Conservation (phyloP, 2,113 vertebrate species). For the Chionis minor region DNA sequence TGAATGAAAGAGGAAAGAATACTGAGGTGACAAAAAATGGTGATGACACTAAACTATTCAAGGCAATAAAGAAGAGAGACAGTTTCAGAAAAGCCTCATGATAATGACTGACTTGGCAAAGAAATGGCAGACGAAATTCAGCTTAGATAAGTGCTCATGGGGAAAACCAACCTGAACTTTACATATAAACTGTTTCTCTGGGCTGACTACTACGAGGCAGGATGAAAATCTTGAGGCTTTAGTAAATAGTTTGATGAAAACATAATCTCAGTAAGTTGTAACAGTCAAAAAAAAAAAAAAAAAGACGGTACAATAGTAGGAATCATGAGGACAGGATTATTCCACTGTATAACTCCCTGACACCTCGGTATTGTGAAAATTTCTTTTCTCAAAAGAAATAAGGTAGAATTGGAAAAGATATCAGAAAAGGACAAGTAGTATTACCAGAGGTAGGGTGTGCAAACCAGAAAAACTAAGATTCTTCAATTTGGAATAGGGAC, state of each 20-base stretch:
- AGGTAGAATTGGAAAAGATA: neutral
- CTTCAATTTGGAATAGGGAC: neutral
- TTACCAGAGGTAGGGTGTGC: neutral
- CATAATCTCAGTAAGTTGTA: neutral
- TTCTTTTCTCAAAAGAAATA: neutral
- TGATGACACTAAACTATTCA: neutral
- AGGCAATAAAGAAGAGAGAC: neutral
- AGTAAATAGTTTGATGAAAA: conserved; percentile 12
- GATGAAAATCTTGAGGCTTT: neutral
- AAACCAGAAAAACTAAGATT: neutral
- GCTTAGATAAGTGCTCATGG: neutral
- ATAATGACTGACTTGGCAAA: conserved; percentile 2
- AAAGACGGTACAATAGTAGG: neutral
- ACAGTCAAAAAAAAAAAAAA: neutral
- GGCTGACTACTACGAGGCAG: neutral
- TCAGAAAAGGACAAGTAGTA: neutral
- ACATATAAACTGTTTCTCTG: neutral
- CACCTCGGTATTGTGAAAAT: neutral
- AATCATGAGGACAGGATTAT: neutral
- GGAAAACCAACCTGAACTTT: neutral
- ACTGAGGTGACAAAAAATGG: conserved; percentile 3
- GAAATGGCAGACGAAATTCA: neutral
- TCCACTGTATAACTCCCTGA: neutral
- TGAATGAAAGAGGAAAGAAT: neutral
- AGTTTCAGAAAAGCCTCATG: neutral